These are phyloP conservation scores for Aleiodes testaceus DNA, from an alignment of 2,888 invertebrate species.

Conservation along the genomic window DNA sequence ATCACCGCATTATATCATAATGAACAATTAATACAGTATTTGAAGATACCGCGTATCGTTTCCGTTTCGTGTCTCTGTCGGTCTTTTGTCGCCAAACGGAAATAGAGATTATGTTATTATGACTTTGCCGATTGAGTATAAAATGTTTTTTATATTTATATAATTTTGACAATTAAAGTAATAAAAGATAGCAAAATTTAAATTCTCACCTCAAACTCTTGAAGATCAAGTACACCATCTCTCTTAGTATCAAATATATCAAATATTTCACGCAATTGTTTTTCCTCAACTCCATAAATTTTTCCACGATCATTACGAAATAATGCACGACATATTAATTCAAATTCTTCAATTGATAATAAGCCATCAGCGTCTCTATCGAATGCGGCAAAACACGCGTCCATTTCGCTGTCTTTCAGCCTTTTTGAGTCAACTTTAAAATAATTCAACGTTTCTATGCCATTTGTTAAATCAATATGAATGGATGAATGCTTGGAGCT, in stretches of 20 bases:
- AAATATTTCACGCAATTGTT: constrained; percentile 84
- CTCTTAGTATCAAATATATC: constrained; percentile 85
- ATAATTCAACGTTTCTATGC: constrained; percentile 71
- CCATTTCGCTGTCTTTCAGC: constrained; percentile 76
- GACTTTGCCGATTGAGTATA: too few relatives aligned
- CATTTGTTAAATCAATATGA: constrained; percentile 68
- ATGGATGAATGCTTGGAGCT: neutral
- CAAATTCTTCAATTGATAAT: constrained; percentile 85
- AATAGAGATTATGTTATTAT: too few relatives aligned
- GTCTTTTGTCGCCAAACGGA: too few relatives aligned
- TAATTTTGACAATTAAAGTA: neutral
- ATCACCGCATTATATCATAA: neutral
- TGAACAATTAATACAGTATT: too few relatives aligned
- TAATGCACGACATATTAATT: constrained; percentile 86
- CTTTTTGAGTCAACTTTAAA: constrained; percentile 65
- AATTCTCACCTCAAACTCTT: constrained; percentile 80
- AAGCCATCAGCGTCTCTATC: constrained; percentile 93
- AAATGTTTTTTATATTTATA: neutral
- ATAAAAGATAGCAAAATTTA: neutral
- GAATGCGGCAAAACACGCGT: constrained; percentile 92
- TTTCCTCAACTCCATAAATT: constrained; percentile 84
- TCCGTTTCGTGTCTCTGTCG: too few relatives aligned
- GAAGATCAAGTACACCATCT: constrained; percentile 85
- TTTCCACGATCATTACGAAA: constrained; percentile 91
- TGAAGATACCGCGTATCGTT: too few relatives aligned